Evolutionary conservation across 2,888 invertebrate genomes (phyloP).

Genomic region (Galeopsomyia nigrocyanea): DNA sequence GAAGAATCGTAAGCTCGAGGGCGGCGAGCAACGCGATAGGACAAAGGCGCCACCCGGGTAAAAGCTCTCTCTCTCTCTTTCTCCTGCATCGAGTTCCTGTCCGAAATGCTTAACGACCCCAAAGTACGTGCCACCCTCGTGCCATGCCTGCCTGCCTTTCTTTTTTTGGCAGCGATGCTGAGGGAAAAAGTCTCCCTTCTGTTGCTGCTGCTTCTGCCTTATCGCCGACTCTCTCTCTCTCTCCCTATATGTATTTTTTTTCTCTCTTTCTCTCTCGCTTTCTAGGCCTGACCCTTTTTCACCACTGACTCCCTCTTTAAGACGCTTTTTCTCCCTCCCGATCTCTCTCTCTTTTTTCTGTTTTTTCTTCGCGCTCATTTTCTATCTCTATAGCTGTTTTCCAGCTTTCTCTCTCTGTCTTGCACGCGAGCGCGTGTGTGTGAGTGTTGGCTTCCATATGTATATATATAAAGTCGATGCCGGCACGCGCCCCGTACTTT

Average conservation of each 20-base stretch:
- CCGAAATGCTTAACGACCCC: conserved; percentile 47
- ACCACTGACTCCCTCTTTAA: conserved; percentile 4
- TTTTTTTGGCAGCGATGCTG: conserved; percentile 28
- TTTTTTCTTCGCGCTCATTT: conserved; percentile 23
- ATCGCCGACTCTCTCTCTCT: conserved; percentile 2
- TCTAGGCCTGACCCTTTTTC: conserved; percentile 36
- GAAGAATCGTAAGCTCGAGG: conserved; percentile 34
- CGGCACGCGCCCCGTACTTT: too few species aligned
- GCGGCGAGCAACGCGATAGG: conserved; percentile 41
- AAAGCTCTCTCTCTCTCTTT: conserved; percentile 31
- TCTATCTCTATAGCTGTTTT: background rate
- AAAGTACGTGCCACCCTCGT: conserved; percentile 41
- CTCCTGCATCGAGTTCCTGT: conserved; percentile 15
- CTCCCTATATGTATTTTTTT: conserved; percentile 34
- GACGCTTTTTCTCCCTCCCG: conserved; percentile 11
- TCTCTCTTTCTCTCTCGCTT: conserved; percentile 10
- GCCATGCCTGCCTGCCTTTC: background rate
- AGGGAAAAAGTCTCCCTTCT: conserved; percentile 33
- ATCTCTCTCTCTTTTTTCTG: conserved; percentile 20
- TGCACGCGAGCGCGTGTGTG: background rate
- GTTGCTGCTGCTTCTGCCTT: conserved; percentile 1
- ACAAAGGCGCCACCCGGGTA: conserved; percentile 37
- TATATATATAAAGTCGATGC: conserved; percentile 6
- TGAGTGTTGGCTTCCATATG: background rate
- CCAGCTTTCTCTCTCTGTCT: background rate